Base-by-base conservation (phyloP, 2,113 vertebrate genomes). In the Anthoscopus minutus region DNA sequence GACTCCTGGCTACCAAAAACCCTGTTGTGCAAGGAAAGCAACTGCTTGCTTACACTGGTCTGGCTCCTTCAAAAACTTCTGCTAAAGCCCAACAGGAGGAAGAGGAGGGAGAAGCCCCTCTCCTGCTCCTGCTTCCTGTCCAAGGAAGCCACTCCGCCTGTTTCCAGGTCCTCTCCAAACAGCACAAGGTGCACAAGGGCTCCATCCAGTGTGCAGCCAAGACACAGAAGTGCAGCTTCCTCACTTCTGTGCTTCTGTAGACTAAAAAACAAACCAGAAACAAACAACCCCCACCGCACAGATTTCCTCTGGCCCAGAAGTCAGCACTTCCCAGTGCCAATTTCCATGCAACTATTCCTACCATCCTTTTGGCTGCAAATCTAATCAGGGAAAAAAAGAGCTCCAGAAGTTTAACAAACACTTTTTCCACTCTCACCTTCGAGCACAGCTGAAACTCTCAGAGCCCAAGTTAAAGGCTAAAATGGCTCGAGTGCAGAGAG, bases 401-500 rank as follows among this genome's bases (percentile, higher is more conserved):
- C 11, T 28, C 24, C 38, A 44, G 20, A 86, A 56, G 81, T 37
- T 16, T 53, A 90, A 54, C 18, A 45, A 70, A 31, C 18, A 21
- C 7, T 37, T 86, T 24, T 80, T 15, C 47, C 9, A 48, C 13
- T 58, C 33, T 67, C 60, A 50, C 33, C 19, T 28, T 73, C 33
- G 18, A 66, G 58, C 30, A 35, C 23, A 71, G 83, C 3, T 44
- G 19, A 90, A 51, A 4, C 27, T 37, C 40, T 66, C 11, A 12
- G 48, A 61, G 38, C 6, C 31, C 28, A 15, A 53, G 21, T 15
- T 72, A 16, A 67, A 78, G n/a, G 56, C 31, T 30, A 45, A 30
- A 71, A 44, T 0, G 1, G 10, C 24, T 38, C 0, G 0, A 92
- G 7, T 12, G n/a, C 53, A 85, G 25, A 86, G 9, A 50, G 16